Evolutionary conservation across 2,113 vertebrate species (phyloP), one percentile per base, ranked within the genome.

Genomic region (Mastomys coucha): DNA sequence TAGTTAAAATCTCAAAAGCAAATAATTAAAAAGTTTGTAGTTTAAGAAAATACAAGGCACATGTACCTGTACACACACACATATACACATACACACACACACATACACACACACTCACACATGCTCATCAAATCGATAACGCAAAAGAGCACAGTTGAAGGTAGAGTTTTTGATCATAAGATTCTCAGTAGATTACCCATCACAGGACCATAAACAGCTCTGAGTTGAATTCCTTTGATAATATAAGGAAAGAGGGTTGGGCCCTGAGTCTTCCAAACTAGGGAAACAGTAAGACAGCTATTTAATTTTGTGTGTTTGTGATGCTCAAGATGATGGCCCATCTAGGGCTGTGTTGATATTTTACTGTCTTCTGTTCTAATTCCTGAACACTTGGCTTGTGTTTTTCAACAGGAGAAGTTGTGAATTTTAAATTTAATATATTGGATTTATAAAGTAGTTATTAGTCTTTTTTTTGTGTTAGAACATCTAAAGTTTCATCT

Each of bases 341-440:
- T 31, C 2, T 36, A 73, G 7, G 2, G 0, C 31, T 85, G 11
- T 88, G 22, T 26, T 49, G 76, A 0, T 49, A 28, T 20, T 51
- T 4, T 33, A 8, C 45, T 42, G 0, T 80, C 14, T 36, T 14
- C 26, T 92, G 58, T 28, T 16, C 26, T 81, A 28, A 1, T 19
- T 72, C 13, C 26, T 72, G 77, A 76, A n/a, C 28, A 70, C 31
- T 65, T 88, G n/a, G 7, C 10, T 36, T 93, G 2, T 75, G 39
- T 53, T 91, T 28, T 39, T 81, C 85, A 22, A 60, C 28, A 63
- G 56, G 10, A 8, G 76, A 80, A 93, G 53, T 60, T 63, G n/a
- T 78, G 14, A 91, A 86, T 91, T 93, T 72, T 2, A 93, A 91
- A 94, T n/a, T n/a, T n/a, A n/a, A n/a, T n/a, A 90, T 67, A 86